These are phyloP conservation scores for Sebastes alutus DNA, from an alignment of 2,797 vertebrate genomes.

Conservation along the genomic window DNA sequence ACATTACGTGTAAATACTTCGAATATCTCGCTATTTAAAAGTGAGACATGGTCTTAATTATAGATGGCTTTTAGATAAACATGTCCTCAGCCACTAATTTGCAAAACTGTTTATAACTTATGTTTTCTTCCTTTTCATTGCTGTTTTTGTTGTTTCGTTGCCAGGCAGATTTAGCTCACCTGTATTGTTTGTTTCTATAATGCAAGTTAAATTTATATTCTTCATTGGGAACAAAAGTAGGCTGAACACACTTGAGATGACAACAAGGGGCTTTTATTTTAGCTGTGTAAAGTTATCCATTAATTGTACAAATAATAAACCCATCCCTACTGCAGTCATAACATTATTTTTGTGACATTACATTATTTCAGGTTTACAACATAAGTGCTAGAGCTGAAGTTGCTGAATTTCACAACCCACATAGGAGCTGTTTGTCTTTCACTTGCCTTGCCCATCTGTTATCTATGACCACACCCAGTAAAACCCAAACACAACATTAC, in stretches of 20 bases:
- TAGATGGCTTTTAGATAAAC: background rate
- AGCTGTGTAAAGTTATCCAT: background rate
- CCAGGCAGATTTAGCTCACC: background rate
- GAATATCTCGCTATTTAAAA: background rate
- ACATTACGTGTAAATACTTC: background rate
- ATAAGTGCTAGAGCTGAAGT: background rate
- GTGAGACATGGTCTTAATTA: background rate
- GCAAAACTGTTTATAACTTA: background rate
- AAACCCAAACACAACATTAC: slow-evolving; percentile 15
- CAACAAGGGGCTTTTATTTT: background rate
- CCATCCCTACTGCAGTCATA: background rate
- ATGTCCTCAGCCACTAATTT: background rate
- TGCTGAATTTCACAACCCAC: background rate
- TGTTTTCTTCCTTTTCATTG: background rate
- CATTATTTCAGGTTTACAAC: background rate
- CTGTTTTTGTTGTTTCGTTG: background rate
- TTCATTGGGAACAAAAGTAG: background rate
- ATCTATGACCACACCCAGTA: slow-evolving; percentile 56
- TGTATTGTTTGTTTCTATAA: background rate
- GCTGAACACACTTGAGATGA: background rate
- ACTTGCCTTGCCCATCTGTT: slow-evolving; percentile 12
- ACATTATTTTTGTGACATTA: too few species aligned
- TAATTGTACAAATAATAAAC: background rate
- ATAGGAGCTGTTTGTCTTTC: background rate
- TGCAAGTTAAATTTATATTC: background rate